A percentile compares a stretch with the other conserved stretches of the same genome.
Conservation (phyloP, 2,797 vertebrate genomes). For the Podarcis lilfordi region DNA sequence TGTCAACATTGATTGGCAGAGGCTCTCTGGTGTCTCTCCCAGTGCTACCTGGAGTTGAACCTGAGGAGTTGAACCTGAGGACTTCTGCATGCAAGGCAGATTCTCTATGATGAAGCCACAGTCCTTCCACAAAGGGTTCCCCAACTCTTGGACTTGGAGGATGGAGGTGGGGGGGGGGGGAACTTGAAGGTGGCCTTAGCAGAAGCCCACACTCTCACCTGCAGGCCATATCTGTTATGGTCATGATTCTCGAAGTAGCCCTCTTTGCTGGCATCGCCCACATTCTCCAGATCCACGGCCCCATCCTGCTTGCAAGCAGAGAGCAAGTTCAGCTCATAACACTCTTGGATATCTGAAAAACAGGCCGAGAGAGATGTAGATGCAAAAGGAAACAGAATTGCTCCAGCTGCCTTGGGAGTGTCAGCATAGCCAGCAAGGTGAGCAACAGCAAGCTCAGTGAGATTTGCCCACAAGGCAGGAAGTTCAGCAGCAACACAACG, state of each 20-base stretch:
- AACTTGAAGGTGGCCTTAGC: background rate
- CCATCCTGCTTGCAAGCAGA: constrained; percentile 6
- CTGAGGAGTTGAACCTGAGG: too few relatives aligned
- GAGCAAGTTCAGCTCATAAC: constrained; percentile 17
- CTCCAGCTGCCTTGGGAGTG: background rate
- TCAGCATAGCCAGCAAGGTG: background rate
- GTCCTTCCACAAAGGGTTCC: too few relatives aligned
- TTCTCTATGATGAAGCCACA: too few relatives aligned
- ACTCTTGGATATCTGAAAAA: constrained; percentile 40
- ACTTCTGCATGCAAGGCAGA: too few relatives aligned
- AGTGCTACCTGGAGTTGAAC: too few relatives aligned
- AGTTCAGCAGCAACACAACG: background rate
- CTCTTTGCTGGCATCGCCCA: background rate
- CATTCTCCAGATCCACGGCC: background rate
- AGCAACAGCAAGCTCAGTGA: background rate
- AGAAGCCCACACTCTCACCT: constrained; percentile 2
- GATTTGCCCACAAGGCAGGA: background rate
- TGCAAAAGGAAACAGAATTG: background rate
- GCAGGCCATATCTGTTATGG: background rate
- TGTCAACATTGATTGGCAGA: too few relatives aligned
- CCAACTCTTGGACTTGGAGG: background rate
- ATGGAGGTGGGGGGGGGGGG: too few relatives aligned
- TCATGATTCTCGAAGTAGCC: background rate
- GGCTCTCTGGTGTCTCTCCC: too few relatives aligned
- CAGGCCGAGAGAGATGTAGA: background rate